A percentile compares a stretch with the other conserved stretches of the same genome.
Evolutionary conservation across 2,797 vertebrate species (phyloP).

Genomic region (Myiotriccus ornatus): DNA sequence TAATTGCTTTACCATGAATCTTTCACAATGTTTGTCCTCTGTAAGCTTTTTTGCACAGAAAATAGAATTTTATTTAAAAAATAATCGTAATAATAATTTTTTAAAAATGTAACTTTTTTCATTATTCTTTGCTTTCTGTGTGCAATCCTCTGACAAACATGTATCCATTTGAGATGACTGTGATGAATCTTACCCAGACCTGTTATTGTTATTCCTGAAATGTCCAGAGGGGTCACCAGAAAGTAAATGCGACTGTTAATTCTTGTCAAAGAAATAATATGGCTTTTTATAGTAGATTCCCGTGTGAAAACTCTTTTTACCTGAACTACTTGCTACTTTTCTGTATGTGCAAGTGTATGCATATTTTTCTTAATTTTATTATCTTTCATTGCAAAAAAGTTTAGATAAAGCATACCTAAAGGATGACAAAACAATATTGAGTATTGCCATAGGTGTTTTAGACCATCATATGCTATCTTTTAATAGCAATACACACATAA

Average conservation of each 20-base stretch:
- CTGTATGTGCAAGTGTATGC: background rate
- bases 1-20: background rate
- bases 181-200: background rate
- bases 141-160: background rate
- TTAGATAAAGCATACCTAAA: background rate
- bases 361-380: background rate
- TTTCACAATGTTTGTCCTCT: background rate
- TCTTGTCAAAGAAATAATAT: background rate
- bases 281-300: background rate
- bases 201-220: background rate
- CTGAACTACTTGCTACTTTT: background rate
- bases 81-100: background rate
- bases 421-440: background rate
- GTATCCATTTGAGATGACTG: background rate
- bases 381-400: background rate
- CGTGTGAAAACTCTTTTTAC: background rate
- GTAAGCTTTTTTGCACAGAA: background rate
- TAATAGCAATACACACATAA: background rate
- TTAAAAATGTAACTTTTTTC: background rate
- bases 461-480: conserved; percentile 5
- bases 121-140: background rate
- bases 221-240: background rate
- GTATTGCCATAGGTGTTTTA: background rate
- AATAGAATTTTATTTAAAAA: background rate
- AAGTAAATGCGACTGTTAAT: background rate